Evolutionary conservation across 2,797 vertebrate genomes (phyloP), one percentile per base, ranked within the genome.

Genomic region (Periophthalmus magnuspinnatus): DNA sequence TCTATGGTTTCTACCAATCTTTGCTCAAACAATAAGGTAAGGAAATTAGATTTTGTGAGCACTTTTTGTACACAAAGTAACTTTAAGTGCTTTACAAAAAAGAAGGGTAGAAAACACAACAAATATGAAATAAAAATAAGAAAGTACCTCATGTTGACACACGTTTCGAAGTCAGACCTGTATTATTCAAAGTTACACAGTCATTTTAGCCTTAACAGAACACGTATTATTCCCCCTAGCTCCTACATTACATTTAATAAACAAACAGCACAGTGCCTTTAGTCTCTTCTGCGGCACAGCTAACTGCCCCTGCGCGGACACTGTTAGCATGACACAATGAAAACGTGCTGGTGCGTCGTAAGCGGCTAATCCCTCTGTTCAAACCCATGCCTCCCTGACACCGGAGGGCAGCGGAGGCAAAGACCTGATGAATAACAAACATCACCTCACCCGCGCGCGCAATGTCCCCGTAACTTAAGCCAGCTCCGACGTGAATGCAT

Each of bases 401-500:
- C 41, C 28, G 24, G 60, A 69, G 8, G 67, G 56, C 75, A 69
- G 73, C 67, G 32, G 76, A 52, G 47, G 68, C 65, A 71, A 60
- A 62, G 41, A 65, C 62, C 62, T 55, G 16, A 81, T 77, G 80
- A 78, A 78, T 74, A 87, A 82, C 41, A 81, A 74, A 45, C 70
- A 60, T 62, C 78, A 77, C 38, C 72, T 63, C 76, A 10, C 10
- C 36, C 34, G 17, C 58, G 61, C 47, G 58, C 50, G 68, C 65
- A 81, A 78, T 60, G 77, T 78, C 84, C 79, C 68, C 80, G 76
- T 86, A 69, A 78, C 50, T 65, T 74, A 48, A 55, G 72, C 75
- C 65, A 61, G 71, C 54, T 61, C 64, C 60, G 54, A 7, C 55
- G 50, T 17, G 50, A 36, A 65, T n/a, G 17, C 55, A 60, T 19